phyloP scores from a whole-genome alignment of 2,113 vertebrate genomes.

The Falco punctatus region DNA sequence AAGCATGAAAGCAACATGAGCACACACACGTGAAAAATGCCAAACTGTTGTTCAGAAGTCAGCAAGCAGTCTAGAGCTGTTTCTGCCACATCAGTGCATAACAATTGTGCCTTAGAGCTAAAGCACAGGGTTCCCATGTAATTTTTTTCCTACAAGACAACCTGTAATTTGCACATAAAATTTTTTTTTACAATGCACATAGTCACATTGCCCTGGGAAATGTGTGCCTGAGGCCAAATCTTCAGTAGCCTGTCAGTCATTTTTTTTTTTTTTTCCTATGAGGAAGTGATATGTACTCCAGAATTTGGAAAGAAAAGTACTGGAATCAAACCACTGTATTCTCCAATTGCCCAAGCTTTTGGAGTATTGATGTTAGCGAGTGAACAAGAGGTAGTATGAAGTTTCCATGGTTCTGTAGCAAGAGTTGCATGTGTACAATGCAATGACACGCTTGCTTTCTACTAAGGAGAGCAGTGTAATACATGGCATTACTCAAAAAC shows the following conservation, averaged over 20 bases:
- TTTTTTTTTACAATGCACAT: not conserved
- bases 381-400: not conserved
- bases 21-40: rapidly evolving
- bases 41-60: not conserved
- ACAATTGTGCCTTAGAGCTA: not conserved
- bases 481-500: not conserved
- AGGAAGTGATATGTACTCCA: not conserved
- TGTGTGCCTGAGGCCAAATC: not conserved
- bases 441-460: not conserved
- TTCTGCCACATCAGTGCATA: not conserved
- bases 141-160: not conserved
- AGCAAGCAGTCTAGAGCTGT: not conserved
- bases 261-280: too few relatives aligned
- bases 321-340: not conserved
- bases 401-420: not conserved
- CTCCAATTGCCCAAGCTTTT: not conserved
- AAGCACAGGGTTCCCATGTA: not conserved
- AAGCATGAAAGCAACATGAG: not conserved
- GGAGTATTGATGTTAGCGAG: not conserved
- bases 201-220: not conserved
- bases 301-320: not conserved
- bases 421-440: rapidly evolving
- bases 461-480: not conserved
- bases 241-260: not conserved
- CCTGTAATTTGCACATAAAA: not conserved